These are phyloP conservation scores for Eupithecia vulgata DNA, from an alignment of 2,888 invertebrate species.

Conservation along the genomic window DNA sequence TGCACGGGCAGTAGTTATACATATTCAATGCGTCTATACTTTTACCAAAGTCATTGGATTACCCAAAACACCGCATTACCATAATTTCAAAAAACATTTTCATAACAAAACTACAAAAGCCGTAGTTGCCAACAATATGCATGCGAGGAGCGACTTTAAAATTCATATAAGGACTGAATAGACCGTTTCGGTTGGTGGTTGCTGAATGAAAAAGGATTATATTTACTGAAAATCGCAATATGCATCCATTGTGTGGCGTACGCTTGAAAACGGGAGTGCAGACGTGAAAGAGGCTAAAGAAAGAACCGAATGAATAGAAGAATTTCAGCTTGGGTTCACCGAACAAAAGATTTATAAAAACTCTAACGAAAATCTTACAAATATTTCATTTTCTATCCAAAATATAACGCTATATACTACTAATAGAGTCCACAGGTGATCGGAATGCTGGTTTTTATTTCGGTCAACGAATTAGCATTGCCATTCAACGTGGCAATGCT, in stretches of 20 bases:
- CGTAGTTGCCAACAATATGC: constrained; percentile 27
- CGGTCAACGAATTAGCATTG: no score
- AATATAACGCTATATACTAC: neutral
- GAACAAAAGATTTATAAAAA: neutral
- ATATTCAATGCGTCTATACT: neutral
- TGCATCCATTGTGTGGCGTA: constrained; percentile 29
- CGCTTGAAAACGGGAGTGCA: constrained; percentile 25
- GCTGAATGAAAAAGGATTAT: constrained; percentile 31
- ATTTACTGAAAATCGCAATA: constrained; percentile 31
- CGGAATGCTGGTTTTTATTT: no score
- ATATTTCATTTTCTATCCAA: neutral
- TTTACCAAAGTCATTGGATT: neutral
- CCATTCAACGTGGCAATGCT: no score
- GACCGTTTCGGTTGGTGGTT: constrained; percentile 36
- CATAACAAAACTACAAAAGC: constrained; percentile 7
- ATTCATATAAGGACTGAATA: constrained; percentile 50
- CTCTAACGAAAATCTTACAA: neutral
- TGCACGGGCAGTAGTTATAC: neutral
- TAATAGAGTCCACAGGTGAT: no score
- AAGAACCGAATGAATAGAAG: neutral
- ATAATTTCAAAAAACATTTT: constrained; percentile 7
- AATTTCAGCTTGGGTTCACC: neutral
- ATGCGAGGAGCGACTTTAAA: constrained; percentile 46
- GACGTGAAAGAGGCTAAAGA: constrained; percentile 17
- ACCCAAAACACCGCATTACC: neutral